These are phyloP conservation scores for Trigoniulus corallinus DNA, from an alignment of 1,140 invertebrate genomes.

Conservation along the genomic window DNA sequence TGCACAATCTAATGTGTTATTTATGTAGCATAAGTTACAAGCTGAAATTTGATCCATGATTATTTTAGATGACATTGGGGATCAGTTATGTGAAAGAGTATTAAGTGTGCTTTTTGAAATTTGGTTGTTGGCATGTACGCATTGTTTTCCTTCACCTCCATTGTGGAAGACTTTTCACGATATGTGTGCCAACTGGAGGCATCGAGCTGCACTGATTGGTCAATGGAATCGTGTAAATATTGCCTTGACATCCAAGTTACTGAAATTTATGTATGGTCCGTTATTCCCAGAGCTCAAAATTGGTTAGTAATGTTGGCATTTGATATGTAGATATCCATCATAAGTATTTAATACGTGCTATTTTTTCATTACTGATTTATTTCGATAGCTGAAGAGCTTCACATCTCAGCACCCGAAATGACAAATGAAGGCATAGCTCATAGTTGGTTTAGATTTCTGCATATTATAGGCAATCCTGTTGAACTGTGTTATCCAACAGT, in stretches of 20 bases:
- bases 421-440: constrained; percentile 75
- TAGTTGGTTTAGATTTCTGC: constrained; percentile 84
- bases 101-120: constrained; percentile 86
- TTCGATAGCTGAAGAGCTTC: constrained; percentile 65
- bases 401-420: constrained; percentile 64
- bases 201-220: constrained; percentile 74
- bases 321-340: not conserved
- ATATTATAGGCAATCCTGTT: constrained; percentile 84
- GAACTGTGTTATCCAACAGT: constrained; percentile 73
- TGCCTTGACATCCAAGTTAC: constrained; percentile 61
- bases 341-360: not conserved
- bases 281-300: constrained; percentile 70
- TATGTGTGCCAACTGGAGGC: constrained; percentile 80
- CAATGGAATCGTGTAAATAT: constrained; percentile 92
- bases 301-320: constrained; percentile 32
- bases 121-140: constrained; percentile 79
- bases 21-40: not conserved
- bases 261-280: constrained; percentile 77
- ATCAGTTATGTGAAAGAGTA: constrained; percentile 84
- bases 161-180: constrained; percentile 90
- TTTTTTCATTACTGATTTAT: constrained; percentile 9
- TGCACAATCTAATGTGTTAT: too few species aligned
- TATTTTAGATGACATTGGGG: constrained; percentile 65
- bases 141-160: constrained; percentile 79
- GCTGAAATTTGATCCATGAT: not conserved